These are phyloP conservation scores for Pycnonotus jocosus DNA, from an alignment of 2,113 vertebrate species.

Conservation along the genomic window DNA sequence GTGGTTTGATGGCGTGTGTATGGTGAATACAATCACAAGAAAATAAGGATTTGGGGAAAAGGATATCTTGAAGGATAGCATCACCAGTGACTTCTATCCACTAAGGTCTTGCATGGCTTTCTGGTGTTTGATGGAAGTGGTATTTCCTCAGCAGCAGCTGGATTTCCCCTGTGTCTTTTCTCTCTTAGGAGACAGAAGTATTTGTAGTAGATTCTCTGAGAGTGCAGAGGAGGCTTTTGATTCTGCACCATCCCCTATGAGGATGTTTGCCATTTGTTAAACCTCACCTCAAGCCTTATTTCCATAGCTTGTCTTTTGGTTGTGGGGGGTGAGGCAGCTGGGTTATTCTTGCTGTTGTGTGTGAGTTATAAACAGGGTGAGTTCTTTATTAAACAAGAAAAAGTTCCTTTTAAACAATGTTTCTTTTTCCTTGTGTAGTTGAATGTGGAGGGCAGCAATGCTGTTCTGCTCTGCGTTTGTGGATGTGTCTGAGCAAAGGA, in stretches of 20 bases:
- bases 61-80: neutral
- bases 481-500: neutral
- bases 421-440: neutral
- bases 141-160: neutral
- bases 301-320: neutral
- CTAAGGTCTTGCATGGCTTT: neutral
- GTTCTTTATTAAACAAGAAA: neutral
- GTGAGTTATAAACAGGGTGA: neutral
- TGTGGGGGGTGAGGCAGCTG: neutral
- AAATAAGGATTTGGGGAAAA: neutral
- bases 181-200: neutral
- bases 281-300: neutral
- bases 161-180: neutral
- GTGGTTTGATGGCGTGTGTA: too few species aligned
- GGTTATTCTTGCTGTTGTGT: rapidly evolving
- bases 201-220: neutral
- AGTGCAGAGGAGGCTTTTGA: neutral
- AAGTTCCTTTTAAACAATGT: neutral
- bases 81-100: neutral
- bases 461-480: neutral
- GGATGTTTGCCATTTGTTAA: neutral
- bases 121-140: neutral
- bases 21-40: neutral
- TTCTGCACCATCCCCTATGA: neutral
- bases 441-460: rapidly evolving